Conservation (phyloP, 2,888 invertebrate species). For the Coenonympha arcania region DNA sequence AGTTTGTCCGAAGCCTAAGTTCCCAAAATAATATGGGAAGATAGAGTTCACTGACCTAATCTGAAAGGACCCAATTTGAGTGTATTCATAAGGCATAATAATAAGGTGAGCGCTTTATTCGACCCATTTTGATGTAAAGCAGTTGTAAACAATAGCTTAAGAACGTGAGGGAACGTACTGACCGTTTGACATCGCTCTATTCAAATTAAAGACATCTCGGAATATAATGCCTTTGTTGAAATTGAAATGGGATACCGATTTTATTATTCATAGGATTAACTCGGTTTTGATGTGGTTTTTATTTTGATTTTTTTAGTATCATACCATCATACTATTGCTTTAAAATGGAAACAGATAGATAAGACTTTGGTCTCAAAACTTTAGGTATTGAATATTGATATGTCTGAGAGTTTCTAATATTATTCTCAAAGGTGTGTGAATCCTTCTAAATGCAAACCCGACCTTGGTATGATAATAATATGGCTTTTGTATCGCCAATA, state of each 20-base stretch:
- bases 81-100: constrained; percentile 38
- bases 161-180: constrained; percentile 49
- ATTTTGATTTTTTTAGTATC: neutral
- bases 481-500: too few species aligned
- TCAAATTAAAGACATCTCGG: constrained; percentile 19
- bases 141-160: constrained; percentile 37
- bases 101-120: constrained; percentile 28
- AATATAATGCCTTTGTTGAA: constrained; percentile 20
- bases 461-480: too few species aligned
- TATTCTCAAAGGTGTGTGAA: too few species aligned
- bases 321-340: too few species aligned
- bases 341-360: too few species aligned
- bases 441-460: too few species aligned
- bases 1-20: constrained; percentile 37
- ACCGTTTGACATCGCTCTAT: constrained; percentile 24
- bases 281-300: constrained; percentile 4
- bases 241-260: constrained; percentile 14
- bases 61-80: constrained; percentile 47
- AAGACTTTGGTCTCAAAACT: too few species aligned
- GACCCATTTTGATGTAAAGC: constrained; percentile 40
- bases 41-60: constrained; percentile 43
- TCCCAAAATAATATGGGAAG: constrained; percentile 51
- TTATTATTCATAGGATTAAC: constrained; percentile 8
- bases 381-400: too few species aligned
- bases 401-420: too few species aligned